These are phyloP conservation scores for Hypomesus transpacificus DNA, from an alignment of 2,113 vertebrate species.

Conservation along the genomic window DNA sequence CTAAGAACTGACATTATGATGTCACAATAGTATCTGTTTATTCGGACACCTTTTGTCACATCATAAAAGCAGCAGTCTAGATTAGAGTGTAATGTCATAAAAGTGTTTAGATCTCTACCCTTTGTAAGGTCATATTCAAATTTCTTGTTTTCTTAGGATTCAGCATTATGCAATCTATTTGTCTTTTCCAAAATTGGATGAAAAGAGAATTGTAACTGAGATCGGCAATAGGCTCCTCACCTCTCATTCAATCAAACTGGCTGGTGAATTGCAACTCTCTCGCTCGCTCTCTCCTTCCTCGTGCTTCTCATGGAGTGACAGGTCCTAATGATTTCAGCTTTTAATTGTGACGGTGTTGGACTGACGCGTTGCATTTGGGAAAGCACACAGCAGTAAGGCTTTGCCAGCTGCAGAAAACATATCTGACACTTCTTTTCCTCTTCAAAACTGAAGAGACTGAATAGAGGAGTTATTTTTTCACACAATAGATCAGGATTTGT, in stretches of 20 bases:
- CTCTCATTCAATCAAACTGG: not conserved
- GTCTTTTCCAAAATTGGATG: not conserved
- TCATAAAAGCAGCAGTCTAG: not conserved
- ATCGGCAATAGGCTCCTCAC: not conserved
- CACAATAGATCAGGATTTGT: no score
- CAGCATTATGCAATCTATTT: no score
- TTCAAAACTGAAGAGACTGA: no score
- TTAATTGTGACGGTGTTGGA: conserved; percentile 26
- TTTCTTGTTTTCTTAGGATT: no score
- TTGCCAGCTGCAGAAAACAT: no score
- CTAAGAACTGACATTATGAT: not conserved
- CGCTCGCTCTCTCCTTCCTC: conserved; percentile 18
- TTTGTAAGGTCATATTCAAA: no score
- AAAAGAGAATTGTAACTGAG: not conserved
- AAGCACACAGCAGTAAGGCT: no score
- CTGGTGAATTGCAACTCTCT: not conserved
- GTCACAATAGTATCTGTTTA: not conserved
- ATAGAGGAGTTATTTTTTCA: no score
- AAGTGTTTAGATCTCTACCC: no score
- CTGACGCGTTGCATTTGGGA: not conserved
- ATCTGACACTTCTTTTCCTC: no score
- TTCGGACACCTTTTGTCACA: not conserved
- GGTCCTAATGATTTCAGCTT: conserved; percentile 41
- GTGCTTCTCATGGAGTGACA: conserved; percentile 28
- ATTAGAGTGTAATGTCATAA: not conserved